These are phyloP conservation scores for Allolobophora icterica DNA, from an alignment of 2,888 invertebrate species.

Conservation along the genomic window DNA sequence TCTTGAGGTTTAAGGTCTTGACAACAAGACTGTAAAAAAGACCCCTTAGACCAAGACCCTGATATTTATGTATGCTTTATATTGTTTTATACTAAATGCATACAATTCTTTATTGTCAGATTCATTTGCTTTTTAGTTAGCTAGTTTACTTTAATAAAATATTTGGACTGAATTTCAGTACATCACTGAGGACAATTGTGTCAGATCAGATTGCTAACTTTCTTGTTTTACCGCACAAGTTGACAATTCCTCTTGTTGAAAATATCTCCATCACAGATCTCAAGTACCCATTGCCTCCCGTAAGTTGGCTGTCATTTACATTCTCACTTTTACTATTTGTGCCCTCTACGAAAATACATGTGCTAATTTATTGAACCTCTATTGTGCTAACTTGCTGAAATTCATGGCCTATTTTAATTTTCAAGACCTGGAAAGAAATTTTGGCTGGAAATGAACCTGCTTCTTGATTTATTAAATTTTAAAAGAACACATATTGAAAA, in stretches of 20 bases:
- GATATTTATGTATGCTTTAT: neutral
- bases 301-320: conserved; percentile 61
- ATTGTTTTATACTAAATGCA: neutral
- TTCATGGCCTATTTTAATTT: neutral
- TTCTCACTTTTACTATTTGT: neutral
- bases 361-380: neutral
- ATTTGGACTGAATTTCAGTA: conserved; percentile 70
- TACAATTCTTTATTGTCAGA: neutral
- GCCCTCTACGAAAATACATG: neutral
- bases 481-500: neutral
- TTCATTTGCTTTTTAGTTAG: neutral
- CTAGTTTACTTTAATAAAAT: neutral
- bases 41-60: neutral
- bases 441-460: neutral
- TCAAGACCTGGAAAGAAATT: neutral
- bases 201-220: conserved; percentile 87
- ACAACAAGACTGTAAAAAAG: no score
- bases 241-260: conserved; percentile 85
- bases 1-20: no score
- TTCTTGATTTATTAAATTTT: neutral
- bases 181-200: conserved; percentile 84
- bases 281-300: conserved; percentile 90
- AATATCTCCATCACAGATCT: conserved; percentile 81
- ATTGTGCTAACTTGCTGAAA: neutral
- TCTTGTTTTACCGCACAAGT: conserved; percentile 94